A percentile compares a stretch with the other conserved stretches of the same genome.
These are phyloP conservation scores for Centropristis striata DNA, from an alignment of 2,113 vertebrate genomes.

Conservation along the genomic window DNA sequence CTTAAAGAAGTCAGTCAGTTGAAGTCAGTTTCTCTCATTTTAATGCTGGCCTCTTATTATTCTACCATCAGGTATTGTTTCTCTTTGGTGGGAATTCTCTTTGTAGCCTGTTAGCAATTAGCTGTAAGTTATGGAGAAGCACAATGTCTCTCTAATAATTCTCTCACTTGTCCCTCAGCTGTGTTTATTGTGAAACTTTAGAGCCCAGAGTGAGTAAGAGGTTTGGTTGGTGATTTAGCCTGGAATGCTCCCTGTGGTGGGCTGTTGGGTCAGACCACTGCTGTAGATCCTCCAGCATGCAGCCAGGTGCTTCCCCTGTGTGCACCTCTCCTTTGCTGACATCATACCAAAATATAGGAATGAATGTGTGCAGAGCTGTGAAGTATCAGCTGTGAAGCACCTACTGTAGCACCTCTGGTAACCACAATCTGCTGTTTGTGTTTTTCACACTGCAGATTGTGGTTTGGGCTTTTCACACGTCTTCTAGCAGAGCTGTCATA, in stretches of 20 bases:
- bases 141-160: conserved; percentile 35
- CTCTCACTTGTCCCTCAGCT: conserved; percentile 53
- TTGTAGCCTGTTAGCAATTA: conserved; percentile 43
- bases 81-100: conserved; percentile 3
- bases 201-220: conserved; percentile 5
- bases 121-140: conserved; percentile 42
- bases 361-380: neutral
- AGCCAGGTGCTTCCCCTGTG: conserved; percentile 65
- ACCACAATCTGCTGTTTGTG: conserved; percentile 33
- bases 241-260: conserved; percentile 49
- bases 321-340: conserved; percentile 12
- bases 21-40: conserved; percentile 3
- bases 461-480: conserved; percentile 42
- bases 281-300: conserved; percentile 25
- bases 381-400: conserved; percentile 34
- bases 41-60: neutral
- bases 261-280: conserved; percentile 23
- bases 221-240: conserved; percentile 40
- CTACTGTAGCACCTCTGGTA: conserved; percentile 5
- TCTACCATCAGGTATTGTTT: conserved; percentile 18
- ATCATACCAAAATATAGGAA: conserved; percentile 34
- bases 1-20: conserved; percentile 7
- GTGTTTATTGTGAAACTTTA: conserved; percentile 67
- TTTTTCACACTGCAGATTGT: conserved; percentile 32
- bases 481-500: neutral